Conservation (phyloP, 1,140 invertebrate species). For the Pissodes strobi region DNA sequence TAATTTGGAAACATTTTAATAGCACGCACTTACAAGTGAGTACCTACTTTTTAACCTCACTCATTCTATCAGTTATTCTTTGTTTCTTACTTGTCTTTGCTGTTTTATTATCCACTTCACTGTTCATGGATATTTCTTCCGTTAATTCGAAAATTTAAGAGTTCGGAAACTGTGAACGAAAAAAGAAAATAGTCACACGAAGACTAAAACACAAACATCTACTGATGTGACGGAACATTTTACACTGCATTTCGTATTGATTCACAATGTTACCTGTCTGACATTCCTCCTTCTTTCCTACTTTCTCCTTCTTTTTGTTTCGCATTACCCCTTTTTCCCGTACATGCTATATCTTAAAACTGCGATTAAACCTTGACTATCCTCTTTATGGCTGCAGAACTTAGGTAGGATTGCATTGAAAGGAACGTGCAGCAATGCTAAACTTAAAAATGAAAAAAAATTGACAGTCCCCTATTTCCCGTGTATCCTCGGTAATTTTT, state of each 20-base stretch:
- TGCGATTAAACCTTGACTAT: background rate
- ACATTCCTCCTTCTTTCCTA: too few relatives aligned
- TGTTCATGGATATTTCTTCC: background rate
- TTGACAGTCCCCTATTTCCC: background rate
- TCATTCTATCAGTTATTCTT: background rate
- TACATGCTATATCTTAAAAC: background rate
- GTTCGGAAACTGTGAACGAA: background rate
- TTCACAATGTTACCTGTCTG: background rate
- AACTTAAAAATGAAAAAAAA: background rate
- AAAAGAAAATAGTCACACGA: background rate
- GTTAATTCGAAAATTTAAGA: background rate
- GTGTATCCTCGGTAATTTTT: too few relatives aligned
- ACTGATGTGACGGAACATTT: background rate
- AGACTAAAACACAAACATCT: background rate
- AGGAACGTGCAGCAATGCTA: background rate
- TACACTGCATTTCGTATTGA: background rate
- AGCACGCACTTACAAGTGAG: background rate
- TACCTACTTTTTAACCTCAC: background rate
- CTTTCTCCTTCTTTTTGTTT: too few relatives aligned
- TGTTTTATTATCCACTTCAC: background rate
- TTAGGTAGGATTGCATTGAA: background rate
- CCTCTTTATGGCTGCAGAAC: background rate
- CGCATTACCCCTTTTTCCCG: background rate
- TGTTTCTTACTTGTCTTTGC: background rate
- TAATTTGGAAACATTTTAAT: too few relatives aligned